Conservation (phyloP, 2,113 vertebrate genomes). For the Opisthocomus hoazin region DNA sequence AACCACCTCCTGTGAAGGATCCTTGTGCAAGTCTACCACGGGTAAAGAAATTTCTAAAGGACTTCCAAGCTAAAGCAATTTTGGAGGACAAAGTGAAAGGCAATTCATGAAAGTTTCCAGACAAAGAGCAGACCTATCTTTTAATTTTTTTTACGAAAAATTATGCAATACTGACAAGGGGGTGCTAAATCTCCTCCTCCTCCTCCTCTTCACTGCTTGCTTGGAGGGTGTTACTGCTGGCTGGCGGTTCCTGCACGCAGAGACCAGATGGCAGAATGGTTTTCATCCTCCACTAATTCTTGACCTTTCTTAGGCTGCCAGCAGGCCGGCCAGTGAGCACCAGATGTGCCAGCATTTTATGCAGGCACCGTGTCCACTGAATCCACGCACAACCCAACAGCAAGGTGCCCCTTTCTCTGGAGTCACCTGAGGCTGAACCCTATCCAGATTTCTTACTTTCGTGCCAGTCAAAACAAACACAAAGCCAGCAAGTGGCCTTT, state of each 20-base stretch:
- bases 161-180: background rate
- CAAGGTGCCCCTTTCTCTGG: background rate
- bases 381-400: background rate
- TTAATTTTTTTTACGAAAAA: background rate
- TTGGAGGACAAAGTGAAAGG: background rate
- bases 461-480: background rate
- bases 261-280: background rate
- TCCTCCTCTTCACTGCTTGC: background rate
- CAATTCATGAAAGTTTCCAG: background rate
- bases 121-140: background rate
- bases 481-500: background rate
- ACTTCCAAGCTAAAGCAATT: background rate
- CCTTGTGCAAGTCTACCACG: background rate
- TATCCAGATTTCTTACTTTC: background rate
- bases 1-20: background rate
- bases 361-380: background rate
- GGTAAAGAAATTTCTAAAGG: background rate
- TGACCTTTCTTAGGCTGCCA: background rate
- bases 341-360: background rate
- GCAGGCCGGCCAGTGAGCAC: background rate
- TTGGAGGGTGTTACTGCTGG: background rate
- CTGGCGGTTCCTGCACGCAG: background rate
- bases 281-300: background rate
- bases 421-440: background rate
- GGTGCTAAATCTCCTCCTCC: background rate